Percentiles rank a stretch among this genome's conserved stretches.
Evolutionary conservation across 2,113 vertebrate genomes (phyloP).

Genomic region (Callocephalon fimbriatum): DNA sequence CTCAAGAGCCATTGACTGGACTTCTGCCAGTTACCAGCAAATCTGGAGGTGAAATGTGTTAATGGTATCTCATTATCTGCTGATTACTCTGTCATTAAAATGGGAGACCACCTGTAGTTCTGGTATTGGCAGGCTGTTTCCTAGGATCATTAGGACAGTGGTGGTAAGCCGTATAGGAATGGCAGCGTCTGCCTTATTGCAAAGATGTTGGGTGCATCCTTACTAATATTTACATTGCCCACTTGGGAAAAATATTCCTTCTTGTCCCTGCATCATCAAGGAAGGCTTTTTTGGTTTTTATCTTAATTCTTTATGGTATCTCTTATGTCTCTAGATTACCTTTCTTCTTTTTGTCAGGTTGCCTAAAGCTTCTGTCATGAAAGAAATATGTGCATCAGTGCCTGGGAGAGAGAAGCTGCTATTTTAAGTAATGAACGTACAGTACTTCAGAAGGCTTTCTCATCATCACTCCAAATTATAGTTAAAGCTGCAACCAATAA

Average conservation of each 20-base stretch:
- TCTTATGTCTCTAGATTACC: not conserved
- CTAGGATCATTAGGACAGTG: not conserved
- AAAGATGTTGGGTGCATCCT: not conserved
- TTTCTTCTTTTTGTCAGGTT: not conserved
- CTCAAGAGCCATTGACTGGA: not conserved
- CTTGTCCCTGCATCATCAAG: not conserved
- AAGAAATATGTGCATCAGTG: not conserved
- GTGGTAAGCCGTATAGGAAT: not conserved
- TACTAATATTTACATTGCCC: not conserved
- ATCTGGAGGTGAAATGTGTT: constrained; percentile 1
- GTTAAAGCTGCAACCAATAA: not conserved
- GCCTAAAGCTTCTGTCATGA: not conserved
- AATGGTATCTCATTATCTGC: constrained; percentile 29
- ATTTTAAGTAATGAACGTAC: not conserved
- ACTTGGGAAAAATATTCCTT: not conserved
- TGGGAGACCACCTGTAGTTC: not conserved
- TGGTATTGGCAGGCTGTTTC: not conserved
- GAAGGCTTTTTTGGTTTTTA: not conserved
- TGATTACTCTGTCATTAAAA: constrained; percentile 30
- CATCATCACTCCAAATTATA: not conserved
- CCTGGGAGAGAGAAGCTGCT: not conserved
- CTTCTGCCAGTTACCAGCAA: not conserved
- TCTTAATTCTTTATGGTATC: not conserved
- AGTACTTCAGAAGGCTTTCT: not conserved
- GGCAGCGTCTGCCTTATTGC: not conserved